Evolutionary conservation across 2,888 invertebrate species (phyloP).

Genomic region (Clistopyga incitator): DNA sequence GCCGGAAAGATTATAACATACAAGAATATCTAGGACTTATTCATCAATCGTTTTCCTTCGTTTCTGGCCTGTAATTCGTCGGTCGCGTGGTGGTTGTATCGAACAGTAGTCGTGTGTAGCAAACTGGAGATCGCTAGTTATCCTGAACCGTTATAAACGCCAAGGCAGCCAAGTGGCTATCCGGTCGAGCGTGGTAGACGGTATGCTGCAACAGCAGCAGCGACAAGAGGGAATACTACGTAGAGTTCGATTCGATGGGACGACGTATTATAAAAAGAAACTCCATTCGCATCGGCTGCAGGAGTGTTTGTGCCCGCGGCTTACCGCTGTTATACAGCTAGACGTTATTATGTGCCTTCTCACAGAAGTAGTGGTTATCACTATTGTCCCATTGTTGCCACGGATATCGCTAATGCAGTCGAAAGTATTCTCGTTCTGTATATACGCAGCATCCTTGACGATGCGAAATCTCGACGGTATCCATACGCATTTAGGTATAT

Average conservation of each 20-base stretch:
- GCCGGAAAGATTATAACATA: neutral
- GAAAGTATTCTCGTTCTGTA: slow-evolving; percentile 44
- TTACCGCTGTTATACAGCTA: slow-evolving; percentile 25
- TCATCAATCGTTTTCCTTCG: slow-evolving; percentile 1
- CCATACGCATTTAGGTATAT: neutral
- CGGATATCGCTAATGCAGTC: slow-evolving; percentile 60
- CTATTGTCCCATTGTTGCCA: slow-evolving; percentile 67
- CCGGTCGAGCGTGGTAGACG: slow-evolving; percentile 55
- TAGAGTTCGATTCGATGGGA: slow-evolving; percentile 33
- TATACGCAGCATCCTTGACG: slow-evolving; percentile 25
- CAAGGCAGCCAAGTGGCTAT: slow-evolving; percentile 47
- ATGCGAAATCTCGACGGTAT: slow-evolving; percentile 8
- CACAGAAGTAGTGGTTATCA: slow-evolving; percentile 59
- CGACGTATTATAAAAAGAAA: slow-evolving; percentile 38
- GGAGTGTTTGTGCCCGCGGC: slow-evolving; percentile 4
- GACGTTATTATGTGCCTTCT: slow-evolving; percentile 39
- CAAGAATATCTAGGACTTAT: neutral
- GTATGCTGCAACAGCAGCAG: slow-evolving; percentile 27
- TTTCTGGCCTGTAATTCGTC: neutral
- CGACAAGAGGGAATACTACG: slow-evolving; percentile 20
- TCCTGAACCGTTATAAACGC: slow-evolving; percentile 64
- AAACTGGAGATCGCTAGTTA: slow-evolving; percentile 42
- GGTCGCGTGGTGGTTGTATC: slow-evolving; percentile 14
- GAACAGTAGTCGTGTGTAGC: slow-evolving; percentile 43
- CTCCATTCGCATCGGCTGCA: slow-evolving; percentile 25